Evolutionary conservation across 2,113 vertebrate species (phyloP).

Genomic region (Octodon degus): DNA sequence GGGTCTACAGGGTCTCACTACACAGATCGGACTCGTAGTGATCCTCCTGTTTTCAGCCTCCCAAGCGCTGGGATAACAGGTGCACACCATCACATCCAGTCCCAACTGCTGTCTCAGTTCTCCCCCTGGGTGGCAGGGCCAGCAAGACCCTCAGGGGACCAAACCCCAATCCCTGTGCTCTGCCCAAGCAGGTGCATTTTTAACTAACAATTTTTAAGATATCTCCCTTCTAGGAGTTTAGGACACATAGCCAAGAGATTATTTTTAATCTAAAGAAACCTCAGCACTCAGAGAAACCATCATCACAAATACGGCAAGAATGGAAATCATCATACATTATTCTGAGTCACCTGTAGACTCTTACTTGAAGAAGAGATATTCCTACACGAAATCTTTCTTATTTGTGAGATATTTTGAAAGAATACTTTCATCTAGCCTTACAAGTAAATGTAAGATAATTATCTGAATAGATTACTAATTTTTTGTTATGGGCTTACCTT

Average conservation of each 20-base stretch:
- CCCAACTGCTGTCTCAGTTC: no score
- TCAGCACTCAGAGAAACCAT: background rate
- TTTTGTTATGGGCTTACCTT: background rate
- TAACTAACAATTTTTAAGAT: background rate
- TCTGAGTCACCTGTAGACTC: background rate
- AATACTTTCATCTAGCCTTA: background rate
- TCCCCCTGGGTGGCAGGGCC: no score
- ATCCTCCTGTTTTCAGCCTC: no score
- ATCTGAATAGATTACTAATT: background rate
- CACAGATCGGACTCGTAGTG: no score
- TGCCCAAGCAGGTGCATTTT: no score
- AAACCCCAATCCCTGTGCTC: no score
- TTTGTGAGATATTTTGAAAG: conserved; percentile 12
- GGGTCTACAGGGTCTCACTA: no score
- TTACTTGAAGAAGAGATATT: background rate
- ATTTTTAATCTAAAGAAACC: conserved; percentile 10
- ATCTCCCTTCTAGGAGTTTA: background rate
- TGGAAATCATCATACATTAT: background rate
- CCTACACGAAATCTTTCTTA: background rate
- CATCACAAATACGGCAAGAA: background rate
- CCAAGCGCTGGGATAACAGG: no score
- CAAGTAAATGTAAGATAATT: background rate
- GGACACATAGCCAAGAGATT: background rate
- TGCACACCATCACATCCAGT: no score
- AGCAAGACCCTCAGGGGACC: no score